Evolutionary conservation across 2,888 invertebrate species (phyloP).

Genomic region (Xylota segnis): DNA sequence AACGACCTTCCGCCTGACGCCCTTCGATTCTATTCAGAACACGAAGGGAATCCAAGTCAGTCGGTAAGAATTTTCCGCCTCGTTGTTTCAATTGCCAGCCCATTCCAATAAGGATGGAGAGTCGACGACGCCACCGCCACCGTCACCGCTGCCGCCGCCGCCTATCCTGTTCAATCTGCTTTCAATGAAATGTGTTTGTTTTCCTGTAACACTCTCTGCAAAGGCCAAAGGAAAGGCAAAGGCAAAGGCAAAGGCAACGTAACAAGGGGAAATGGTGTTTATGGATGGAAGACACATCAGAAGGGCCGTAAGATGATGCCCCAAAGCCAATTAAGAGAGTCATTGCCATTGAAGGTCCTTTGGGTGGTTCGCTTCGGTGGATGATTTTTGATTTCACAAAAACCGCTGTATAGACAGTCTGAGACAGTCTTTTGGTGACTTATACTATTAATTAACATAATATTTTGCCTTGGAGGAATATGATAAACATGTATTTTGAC

Average conservation of each 20-base stretch:
- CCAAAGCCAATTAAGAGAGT: constrained; percentile 72
- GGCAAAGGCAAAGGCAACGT: not conserved
- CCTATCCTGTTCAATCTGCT: constrained; percentile 35
- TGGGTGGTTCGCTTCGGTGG: constrained; percentile 22
- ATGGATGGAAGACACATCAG: constrained; percentile 68
- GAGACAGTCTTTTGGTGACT: constrained; percentile 39
- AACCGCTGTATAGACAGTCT: constrained; percentile 65
- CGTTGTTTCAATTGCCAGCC: constrained; percentile 70
- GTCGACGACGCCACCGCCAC: not conserved
- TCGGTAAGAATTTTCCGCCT: constrained; percentile 65
- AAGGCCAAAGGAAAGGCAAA: not conserved
- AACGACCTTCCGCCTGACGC: constrained; percentile 59
- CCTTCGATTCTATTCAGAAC: constrained; percentile 23
- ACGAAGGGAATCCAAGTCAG: constrained; percentile 27
- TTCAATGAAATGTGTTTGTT: constrained; percentile 69
- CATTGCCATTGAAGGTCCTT: constrained; percentile 68
- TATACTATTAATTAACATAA: constrained; percentile 41
- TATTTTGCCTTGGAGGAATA: constrained; percentile 29
- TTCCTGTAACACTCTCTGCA: constrained; percentile 28
- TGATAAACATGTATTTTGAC: constrained; percentile 19
- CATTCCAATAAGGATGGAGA: constrained; percentile 31
- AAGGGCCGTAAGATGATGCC: constrained; percentile 66
- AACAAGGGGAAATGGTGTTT: constrained; percentile 55
- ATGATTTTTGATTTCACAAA: constrained; percentile 52
- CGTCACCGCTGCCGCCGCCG: not conserved